Conservation (phyloP, 1,140 invertebrate species). For the Drosophila lini region DNA sequence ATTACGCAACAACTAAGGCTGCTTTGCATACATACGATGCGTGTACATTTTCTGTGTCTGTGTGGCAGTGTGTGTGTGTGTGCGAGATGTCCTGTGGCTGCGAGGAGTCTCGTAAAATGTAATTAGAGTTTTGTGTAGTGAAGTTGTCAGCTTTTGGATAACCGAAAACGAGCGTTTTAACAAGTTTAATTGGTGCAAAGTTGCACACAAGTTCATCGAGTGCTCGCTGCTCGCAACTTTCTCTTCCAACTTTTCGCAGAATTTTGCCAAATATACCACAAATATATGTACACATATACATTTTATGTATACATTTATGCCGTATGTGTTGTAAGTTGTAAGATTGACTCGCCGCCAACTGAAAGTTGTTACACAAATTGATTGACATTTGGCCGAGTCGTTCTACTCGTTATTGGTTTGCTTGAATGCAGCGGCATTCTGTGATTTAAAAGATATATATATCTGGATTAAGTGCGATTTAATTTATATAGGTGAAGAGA, state of each 20-base stretch:
- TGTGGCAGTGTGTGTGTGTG: background rate
- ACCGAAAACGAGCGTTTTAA: slow-evolving; percentile 83
- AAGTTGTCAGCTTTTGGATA: slow-evolving; percentile 81
- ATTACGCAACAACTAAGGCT: slow-evolving; percentile 71
- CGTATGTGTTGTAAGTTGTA: slow-evolving; percentile 35
- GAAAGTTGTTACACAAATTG: slow-evolving; percentile 40
- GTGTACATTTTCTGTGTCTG: background rate
- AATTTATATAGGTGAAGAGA: too few species aligned
- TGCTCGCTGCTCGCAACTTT: slow-evolving; percentile 45
- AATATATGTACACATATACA: slow-evolving; percentile 2
- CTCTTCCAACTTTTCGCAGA: slow-evolving; percentile 47
- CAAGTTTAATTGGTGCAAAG: slow-evolving; percentile 83
- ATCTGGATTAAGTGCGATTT: background rate
- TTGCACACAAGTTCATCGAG: slow-evolving; percentile 74
- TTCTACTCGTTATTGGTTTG: background rate
- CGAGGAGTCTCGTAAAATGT: slow-evolving; percentile 70
- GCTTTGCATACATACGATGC: slow-evolving; percentile 31
- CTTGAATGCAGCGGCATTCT: background rate
- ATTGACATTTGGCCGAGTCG: slow-evolving; percentile 14
- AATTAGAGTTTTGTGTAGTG: slow-evolving; percentile 81
- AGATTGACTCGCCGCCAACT: slow-evolving; percentile 34
- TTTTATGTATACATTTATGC: slow-evolving; percentile 4
- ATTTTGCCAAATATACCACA: slow-evolving; percentile 16
- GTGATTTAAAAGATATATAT: background rate
- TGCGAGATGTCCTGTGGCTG: slow-evolving; percentile 4